Conservation (phyloP, 2,113 vertebrate species). For the Hipposideros armiger region DNA sequence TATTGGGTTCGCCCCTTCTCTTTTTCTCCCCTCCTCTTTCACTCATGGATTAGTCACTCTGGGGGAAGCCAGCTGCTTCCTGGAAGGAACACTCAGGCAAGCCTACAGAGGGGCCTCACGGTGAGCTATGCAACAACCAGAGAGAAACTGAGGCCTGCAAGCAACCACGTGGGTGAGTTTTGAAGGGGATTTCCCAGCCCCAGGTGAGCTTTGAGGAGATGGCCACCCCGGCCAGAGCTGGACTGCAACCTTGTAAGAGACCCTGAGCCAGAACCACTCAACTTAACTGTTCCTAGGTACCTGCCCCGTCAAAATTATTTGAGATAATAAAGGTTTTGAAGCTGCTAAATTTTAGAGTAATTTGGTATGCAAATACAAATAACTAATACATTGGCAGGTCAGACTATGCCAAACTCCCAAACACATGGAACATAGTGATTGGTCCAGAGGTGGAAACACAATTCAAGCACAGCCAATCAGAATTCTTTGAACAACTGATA, state of each 20-base stretch:
- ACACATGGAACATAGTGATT: not conserved
- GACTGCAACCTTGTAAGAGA: not conserved
- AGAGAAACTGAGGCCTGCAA: not conserved
- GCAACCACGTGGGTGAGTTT: not conserved
- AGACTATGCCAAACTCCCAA: not conserved
- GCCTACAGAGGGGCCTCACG: not conserved
- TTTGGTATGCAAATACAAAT: not conserved
- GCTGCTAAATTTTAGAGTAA: not conserved
- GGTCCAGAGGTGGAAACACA: not conserved
- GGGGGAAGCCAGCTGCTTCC: not conserved
- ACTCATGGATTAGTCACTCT: not conserved
- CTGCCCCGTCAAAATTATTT: not conserved
- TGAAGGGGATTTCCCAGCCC: not conserved
- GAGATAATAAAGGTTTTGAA: not conserved
- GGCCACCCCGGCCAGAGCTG: not conserved
- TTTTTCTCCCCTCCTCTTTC: not conserved
- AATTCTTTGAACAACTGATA: not conserved
- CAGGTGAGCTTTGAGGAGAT: not conserved
- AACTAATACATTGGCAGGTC: not conserved
- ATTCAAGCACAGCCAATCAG: not conserved
- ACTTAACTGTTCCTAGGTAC: not conserved
- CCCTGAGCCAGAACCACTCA: not conserved
- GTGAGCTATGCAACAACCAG: not conserved
- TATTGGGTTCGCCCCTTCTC: not conserved
- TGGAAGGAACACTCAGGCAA: not conserved